Conservation (phyloP, 2,797 vertebrate genomes). For the Perdix hodgsoniae region DNA sequence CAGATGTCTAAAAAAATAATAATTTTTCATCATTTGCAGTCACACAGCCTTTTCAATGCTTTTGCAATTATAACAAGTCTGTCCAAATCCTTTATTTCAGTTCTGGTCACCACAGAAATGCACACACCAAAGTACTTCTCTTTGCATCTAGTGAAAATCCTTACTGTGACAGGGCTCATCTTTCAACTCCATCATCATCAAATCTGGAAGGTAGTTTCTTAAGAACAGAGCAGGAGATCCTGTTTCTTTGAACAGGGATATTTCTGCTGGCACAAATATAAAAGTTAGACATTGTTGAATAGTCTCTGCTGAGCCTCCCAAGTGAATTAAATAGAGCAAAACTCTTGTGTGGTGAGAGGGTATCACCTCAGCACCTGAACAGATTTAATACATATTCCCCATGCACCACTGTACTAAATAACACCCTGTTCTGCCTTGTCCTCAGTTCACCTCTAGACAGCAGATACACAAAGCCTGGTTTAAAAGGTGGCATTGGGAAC, state of each 20-base stretch:
- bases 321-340: background rate
- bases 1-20: background rate
- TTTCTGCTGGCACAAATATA: background rate
- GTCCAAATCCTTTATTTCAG: background rate
- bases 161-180: background rate
- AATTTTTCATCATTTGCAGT: background rate
- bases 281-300: background rate
- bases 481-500: background rate
- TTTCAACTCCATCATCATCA: background rate
- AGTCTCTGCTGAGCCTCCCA: background rate
- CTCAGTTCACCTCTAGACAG: background rate
- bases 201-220: fast-evolving
- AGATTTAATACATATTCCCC: background rate
- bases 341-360: background rate
- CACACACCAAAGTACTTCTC: fast-evolving
- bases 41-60: background rate
- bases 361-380: background rate
- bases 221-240: background rate
- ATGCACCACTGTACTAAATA: background rate
- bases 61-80: background rate
- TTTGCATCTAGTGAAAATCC: background rate
- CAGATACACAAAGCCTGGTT: background rate
- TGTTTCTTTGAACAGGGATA: background rate
- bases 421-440: background rate
- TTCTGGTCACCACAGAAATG: background rate